Percentiles rank a stretch among this genome's conserved stretches.
phyloP scores from a whole-genome alignment of 2,113 vertebrate species.

The Passer montanus region DNA sequence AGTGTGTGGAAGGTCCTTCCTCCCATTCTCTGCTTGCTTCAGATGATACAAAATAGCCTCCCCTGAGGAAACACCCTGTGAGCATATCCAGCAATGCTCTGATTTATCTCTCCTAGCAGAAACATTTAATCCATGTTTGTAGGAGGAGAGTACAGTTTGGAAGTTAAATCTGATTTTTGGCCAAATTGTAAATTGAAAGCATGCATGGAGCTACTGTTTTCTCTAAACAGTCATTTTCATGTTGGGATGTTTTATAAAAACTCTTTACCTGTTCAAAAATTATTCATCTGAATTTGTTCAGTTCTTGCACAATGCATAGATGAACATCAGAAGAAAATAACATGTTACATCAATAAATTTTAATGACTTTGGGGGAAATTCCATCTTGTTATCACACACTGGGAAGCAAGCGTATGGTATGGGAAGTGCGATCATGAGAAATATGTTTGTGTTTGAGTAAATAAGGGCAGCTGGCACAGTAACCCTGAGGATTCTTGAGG shows the following conservation, averaged over 20 bases:
- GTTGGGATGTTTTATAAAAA: not conserved
- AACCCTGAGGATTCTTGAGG: not conserved
- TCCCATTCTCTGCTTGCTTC: not conserved
- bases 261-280: not conserved
- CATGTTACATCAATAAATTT: not conserved
- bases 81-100: not conserved
- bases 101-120: not conserved
- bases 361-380: not conserved
- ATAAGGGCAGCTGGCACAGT: not conserved
- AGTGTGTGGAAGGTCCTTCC: not conserved
- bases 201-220: not conserved
- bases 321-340: slow-evolving; percentile 27
- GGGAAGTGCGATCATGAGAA: not conserved
- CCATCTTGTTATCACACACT: not conserved
- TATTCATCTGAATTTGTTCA: slow-evolving; percentile 15
- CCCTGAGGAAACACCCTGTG: not conserved
- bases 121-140: not conserved
- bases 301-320: not conserved
- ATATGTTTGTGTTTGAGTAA: not conserved
- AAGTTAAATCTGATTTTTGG: slow-evolving; percentile 10
- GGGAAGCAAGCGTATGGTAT: not conserved
- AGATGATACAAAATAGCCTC: not conserved
- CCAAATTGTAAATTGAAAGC: not conserved
- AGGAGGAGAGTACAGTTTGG: not conserved
- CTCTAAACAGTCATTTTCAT: not conserved